phyloP scores from a whole-genome alignment of 2,797 vertebrate genomes.

The Ctenochaetus hawaiiensis region DNA sequence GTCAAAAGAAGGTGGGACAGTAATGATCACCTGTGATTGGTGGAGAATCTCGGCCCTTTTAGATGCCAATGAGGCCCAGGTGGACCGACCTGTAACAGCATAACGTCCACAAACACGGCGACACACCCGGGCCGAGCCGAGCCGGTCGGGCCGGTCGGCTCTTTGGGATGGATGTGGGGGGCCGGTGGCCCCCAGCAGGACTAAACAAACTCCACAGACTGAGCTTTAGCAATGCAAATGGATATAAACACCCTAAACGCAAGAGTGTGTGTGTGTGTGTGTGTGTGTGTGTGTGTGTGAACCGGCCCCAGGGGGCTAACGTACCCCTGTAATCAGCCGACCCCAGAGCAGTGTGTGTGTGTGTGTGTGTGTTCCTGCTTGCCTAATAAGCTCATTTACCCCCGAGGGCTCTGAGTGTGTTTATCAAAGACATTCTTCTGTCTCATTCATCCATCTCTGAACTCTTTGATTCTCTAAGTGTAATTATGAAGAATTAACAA shows the following conservation, averaged over 20 bases:
- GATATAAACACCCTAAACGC: constrained; percentile 73
- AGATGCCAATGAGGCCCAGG: constrained; percentile 28
- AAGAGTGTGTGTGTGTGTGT: constrained; percentile 55
- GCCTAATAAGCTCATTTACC: constrained; percentile 75
- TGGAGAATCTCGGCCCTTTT: neutral
- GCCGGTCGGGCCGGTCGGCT: constrained; percentile 25
- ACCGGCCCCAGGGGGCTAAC: constrained; percentile 71
- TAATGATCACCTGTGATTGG: constrained; percentile 21
- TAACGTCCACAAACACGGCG: constrained; percentile 44
- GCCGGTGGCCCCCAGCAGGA: constrained; percentile 73
- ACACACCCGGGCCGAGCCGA: constrained; percentile 33
- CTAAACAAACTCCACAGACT: constrained; percentile 77
- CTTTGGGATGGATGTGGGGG: constrained; percentile 20
- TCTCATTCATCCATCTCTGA: constrained; percentile 68
- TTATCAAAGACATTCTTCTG: constrained; percentile 84
- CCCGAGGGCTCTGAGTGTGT: constrained; percentile 53
- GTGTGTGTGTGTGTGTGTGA: constrained; percentile 59
- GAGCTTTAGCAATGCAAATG: constrained; percentile 79
- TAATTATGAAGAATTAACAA: constrained; percentile 40
- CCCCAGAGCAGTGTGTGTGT: constrained; percentile 59
- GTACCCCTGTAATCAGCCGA: constrained; percentile 79
- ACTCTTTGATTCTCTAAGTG: constrained; percentile 36
- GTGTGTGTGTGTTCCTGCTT: constrained; percentile 63
- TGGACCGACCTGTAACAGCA: constrained; percentile 46
- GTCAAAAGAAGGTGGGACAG: constrained; percentile 33